Evolutionary conservation across 2,888 invertebrate species (phyloP), one percentile per base, ranked within the genome.

Genomic region (Drosophila leonis): DNA sequence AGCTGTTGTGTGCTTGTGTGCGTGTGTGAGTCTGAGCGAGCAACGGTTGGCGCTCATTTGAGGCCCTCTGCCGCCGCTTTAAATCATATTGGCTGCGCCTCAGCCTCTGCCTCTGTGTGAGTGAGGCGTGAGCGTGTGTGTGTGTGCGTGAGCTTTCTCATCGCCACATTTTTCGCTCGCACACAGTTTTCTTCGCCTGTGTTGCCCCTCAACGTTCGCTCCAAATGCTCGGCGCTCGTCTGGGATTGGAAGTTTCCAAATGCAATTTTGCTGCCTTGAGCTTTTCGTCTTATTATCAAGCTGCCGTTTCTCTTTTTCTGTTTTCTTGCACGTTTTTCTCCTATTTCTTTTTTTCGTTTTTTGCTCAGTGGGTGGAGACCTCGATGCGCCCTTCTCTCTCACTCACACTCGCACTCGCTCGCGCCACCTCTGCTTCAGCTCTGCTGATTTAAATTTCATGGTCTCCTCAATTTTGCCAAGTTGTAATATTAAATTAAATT

Each of bases 211-310:
- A 29, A 24, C 27, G 24, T 33, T 52, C 52, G 57, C n/a, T 48
- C 39, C 64, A 20, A 49, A 39, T 29, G 60, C 59, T 66, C 75
- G 49, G 59, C 75, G 72, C 88, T 90, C 82, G 90, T 88, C 83
- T 87, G 83, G 91, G 90, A 92, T 91, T 92, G 92, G 92, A 91
- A 91, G 91, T 87, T 90, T 87, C 90, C 89, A 90, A 91, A 91
- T 91, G 91, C 91, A 91, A 83, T 90, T 88, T 80, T 77, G 77
- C 79, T 72, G 74, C 81, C 87, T 86, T 86, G 81, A 82, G 78
- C 78, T 85, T 82, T 88, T 75, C 77, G 82, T 82, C 81, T 82
- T 82, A 80, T 81, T 80, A 80, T 81, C 83, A 82, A 79, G 79
- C 82, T 70, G 69, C 62, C 48, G 56, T 68, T 64, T 52, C 48